Base-by-base conservation (phyloP, 2,797 vertebrate species). In the Mallotus villosus region DNA sequence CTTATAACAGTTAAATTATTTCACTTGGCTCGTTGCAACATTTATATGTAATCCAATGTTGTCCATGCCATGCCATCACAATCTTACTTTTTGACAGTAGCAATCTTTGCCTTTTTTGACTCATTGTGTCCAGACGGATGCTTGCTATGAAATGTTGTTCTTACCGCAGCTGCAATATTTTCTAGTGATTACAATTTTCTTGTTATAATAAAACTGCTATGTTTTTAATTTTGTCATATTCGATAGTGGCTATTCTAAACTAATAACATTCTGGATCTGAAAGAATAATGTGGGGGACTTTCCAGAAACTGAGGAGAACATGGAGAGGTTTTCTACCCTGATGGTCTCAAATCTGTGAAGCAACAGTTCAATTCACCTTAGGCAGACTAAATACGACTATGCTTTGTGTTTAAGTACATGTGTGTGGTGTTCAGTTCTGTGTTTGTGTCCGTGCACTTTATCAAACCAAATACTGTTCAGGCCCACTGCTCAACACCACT, bases 101-200 rank as follows among this genome's bases (percentile, higher is more conserved):
- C 32, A 32, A 37, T 60, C 62, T 60, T 70, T 63, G 67, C 59
- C 32, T 67, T 27, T 29, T 67, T 64, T 66, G 63, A 58, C 67
- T 24, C 9, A 14, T 21, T 34, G 63, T 71, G 68, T 62, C 32
- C 62, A 70, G 37, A 49, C 37, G 29, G 34, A 55, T 17, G 51
- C 19, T 55, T n/a, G 51, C 16, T 55, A 55, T n/a, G 1, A n/a
- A 17, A 55, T 55, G 3, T 5, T 55, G 5, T 55, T 16, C 14
- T 37, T 37, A 51, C 49, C 4, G 49, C 4, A 16, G 17, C 14
- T 16, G 12, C 51, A 17, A n/a, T 55, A n/a, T 55, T 5, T 55
- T 55, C 51, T n/a, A 55, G 51, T 55, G 19, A 55, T 55, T n/a
- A 17, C 16, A n/a, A n/a, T 55, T 55, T n/a, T 55, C 51, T 17